Evolutionary conservation across 2,113 vertebrate genomes (phyloP).

Genomic region (Tachuris rubrigastra): DNA sequence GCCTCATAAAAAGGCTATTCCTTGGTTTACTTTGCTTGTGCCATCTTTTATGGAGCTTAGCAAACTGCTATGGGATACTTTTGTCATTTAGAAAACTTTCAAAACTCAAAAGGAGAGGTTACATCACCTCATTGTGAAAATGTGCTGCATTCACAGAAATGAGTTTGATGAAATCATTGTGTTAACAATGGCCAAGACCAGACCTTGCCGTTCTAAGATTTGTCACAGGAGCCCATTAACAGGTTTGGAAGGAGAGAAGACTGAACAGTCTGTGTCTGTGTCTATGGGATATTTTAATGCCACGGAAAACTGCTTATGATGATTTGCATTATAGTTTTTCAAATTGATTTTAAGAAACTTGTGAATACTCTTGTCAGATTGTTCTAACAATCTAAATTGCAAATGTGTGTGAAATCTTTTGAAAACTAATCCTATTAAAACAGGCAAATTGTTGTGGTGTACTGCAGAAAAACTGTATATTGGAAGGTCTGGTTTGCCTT

Average conservation of each 20-base stretch:
- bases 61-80: neutral
- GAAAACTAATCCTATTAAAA: neutral
- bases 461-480: neutral
- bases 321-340: neutral
- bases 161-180: neutral
- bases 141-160: neutral
- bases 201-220: neutral
- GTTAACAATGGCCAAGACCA: neutral
- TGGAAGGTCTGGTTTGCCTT: neutral
- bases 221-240: neutral
- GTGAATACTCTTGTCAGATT: neutral
- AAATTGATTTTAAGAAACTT: neutral
- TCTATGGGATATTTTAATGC: neutral
- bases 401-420: neutral
- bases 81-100: neutral
- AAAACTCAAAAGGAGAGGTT: neutral
- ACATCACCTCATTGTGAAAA: neutral
- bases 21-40: neutral
- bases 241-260: neutral
- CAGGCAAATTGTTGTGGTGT: neutral
- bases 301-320: neutral
- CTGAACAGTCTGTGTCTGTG: neutral
- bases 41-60: neutral
- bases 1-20: neutral
- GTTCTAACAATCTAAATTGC: neutral